These are phyloP conservation scores for Amiota communis DNA, from an alignment of 2,888 invertebrate species.

Conservation along the genomic window DNA sequence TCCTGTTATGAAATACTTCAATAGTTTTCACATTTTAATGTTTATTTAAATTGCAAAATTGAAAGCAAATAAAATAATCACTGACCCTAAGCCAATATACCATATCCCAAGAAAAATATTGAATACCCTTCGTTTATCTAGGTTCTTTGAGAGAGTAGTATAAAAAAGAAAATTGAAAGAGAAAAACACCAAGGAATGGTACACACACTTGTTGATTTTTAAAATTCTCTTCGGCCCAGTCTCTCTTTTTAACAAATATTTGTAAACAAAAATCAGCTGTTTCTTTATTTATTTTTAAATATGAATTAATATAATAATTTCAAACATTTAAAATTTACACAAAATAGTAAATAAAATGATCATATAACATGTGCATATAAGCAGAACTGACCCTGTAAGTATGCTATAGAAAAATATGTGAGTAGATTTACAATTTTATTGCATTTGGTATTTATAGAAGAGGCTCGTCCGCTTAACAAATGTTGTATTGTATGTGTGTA, in stretches of 20 bases:
- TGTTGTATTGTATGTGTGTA: conserved; percentile 9
- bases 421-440: no score
- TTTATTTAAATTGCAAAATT: no score
- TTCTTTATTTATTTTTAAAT: neutral
- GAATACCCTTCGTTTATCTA: neutral
- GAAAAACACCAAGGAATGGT: conserved; percentile 50
- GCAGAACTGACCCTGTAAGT: no score
- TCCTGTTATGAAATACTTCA: no score
- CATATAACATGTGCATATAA: no score
- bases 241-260: conserved; percentile 6
- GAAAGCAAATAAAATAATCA: no score
- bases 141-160: neutral
- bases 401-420: no score
- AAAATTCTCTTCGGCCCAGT: conserved; percentile 11
- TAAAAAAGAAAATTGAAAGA: conserved; percentile 23
- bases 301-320: neutral
- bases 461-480: conserved; percentile 3
- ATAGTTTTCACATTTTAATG: no score
- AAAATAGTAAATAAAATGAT: no score
- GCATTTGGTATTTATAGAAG: no score
- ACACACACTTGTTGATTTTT: conserved; percentile 61
- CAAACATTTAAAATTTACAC: no score
- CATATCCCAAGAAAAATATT: neutral
- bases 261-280: conserved; percentile 5
- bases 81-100: no score